phyloP scores from a whole-genome alignment of 2,888 invertebrate genomes.

The Leptopterna dolabrata region DNA sequence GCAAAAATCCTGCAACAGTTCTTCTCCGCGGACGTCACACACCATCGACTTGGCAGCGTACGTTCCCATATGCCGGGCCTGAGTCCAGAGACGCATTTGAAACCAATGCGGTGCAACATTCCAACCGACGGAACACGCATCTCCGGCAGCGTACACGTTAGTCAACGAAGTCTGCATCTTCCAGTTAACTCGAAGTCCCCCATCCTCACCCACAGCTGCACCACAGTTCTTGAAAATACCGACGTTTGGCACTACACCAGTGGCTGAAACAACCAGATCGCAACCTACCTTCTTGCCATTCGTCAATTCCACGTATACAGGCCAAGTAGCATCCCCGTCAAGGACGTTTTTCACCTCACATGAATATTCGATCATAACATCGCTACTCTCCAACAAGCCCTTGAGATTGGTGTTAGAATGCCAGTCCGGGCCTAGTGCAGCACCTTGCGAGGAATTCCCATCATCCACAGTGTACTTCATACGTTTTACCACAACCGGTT shows the following conservation, averaged over 20 bases:
- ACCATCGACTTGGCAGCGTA: constrained; percentile 94
- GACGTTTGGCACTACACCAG: constrained; percentile 84
- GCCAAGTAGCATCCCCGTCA: constrained; percentile 70
- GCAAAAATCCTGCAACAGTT: constrained; percentile 88
- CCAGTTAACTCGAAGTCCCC: constrained; percentile 88
- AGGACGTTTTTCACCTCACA: constrained; percentile 72
- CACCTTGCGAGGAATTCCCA: constrained; percentile 73
- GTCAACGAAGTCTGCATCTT: constrained; percentile 82
- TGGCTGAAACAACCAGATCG: constrained; percentile 95
- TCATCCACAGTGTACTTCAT: constrained; percentile 75
- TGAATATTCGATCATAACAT: constrained; percentile 68
- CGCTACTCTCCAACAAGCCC: constrained; percentile 67
- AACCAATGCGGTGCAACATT: constrained; percentile 82
- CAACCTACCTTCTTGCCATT: constrained; percentile 80
- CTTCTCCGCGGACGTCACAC: constrained; percentile 72
- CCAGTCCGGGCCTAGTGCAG: constrained; percentile 98
- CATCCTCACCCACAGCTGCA: constrained; percentile 74
- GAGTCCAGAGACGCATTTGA: constrained; percentile 97
- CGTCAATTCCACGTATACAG: constrained; percentile 78
- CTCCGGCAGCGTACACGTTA: constrained; percentile 94
- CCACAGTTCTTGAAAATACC: constrained; percentile 49
- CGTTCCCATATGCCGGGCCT: constrained; percentile 96
- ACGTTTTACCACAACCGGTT: constrained; percentile 68
- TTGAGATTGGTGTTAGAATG: constrained; percentile 76
- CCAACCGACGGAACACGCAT: constrained; percentile 91